Evolutionary conservation across 2,888 invertebrate species (phyloP), one percentile per base, ranked within the genome.

Genomic region (Pterobdella sp.): DNA sequence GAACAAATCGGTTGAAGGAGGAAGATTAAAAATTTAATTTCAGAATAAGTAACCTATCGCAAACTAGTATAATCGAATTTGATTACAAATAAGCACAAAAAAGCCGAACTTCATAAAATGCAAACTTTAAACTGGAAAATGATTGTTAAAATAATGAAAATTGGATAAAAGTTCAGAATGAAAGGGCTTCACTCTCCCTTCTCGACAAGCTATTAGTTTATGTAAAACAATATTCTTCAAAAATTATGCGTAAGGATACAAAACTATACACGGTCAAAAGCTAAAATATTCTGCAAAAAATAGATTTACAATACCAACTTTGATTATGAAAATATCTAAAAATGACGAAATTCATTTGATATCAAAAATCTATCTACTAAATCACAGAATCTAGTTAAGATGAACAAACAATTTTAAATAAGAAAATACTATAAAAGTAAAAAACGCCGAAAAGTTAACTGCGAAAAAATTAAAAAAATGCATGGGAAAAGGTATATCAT

Each of bases 251-350:
- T 56, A 56, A 56, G 60, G 60, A 56, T 56, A 56, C 60, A 56
- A 56, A 56, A 56, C 60, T 69, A 69, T 69, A 69, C 69, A 69
- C 37, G 32, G n/a, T 65, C 35, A 65, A 42, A 42, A 69, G 49
- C 69, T 42, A 69, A 69, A 69, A 67, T 37, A 35, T 67, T 67
- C 42, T 67, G 67, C 67, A 67, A 67, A 67, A n/a, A 69, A 69
- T 69, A 69, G 69, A 69, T 69, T 69, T 49, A 69, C 69, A 69
- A 69, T 69, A 69, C 69, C 69, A 69, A 69, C 69, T 69, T 69
- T 52, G 69, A 69, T 69, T 69, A 69, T 69, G 69, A 69, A 69
- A 69, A 69, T 69, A 69, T 69, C 69, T 69, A 69, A 69, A 56
- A 68, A 69, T 31, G 69, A 69, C 49, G 34, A 69, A 69, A 69